These are phyloP conservation scores for Dryas iulia DNA, from an alignment of 1,140 invertebrate genomes.

Conservation along the genomic window DNA sequence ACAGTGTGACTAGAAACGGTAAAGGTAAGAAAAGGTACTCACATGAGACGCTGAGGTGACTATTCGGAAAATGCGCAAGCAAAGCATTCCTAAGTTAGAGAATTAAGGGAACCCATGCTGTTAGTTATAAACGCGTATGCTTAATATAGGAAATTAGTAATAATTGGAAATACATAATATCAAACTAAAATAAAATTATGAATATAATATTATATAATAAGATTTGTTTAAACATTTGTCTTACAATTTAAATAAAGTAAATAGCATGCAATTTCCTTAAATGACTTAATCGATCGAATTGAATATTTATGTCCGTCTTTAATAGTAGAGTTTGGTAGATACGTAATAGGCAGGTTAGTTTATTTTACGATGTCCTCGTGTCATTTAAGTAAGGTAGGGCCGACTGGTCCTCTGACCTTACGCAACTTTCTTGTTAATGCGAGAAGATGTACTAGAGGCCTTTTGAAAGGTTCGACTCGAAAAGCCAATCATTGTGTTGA, in stretches of 20 bases:
- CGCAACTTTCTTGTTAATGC: slow-evolving; percentile 63
- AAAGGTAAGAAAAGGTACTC: slow-evolving; percentile 30
- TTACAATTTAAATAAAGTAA: neutral
- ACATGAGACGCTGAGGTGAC: slow-evolving; percentile 25
- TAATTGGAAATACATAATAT: neutral
- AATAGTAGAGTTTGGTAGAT: slow-evolving; percentile 27
- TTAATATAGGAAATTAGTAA: slow-evolving; percentile 10
- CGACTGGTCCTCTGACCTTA: slow-evolving; percentile 56
- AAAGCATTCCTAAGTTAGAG: slow-evolving; percentile 27
- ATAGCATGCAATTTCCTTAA: slow-evolving; percentile 20
- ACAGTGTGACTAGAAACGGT: neutral
- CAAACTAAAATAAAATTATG: neutral
- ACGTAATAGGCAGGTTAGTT: slow-evolving; percentile 42
- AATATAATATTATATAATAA: neutral
- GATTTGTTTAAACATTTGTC: neutral
- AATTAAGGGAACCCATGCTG: slow-evolving; percentile 20
- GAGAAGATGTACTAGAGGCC: slow-evolving; percentile 57
- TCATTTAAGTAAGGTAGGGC: slow-evolving; percentile 62
- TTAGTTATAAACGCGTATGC: slow-evolving; percentile 24
- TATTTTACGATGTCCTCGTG: slow-evolving; percentile 53
- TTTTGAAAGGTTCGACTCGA: slow-evolving; percentile 55
- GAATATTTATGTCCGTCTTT: slow-evolving; percentile 30
- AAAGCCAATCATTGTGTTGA: slow-evolving; percentile 54
- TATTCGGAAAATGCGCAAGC: slow-evolving; percentile 17
- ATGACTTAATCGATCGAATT: slow-evolving; percentile 22